A percentile compares a stretch with the other conserved stretches of the same genome.
Conservation (phyloP, 2,797 vertebrate species). For the Crenichthys baileyi region DNA sequence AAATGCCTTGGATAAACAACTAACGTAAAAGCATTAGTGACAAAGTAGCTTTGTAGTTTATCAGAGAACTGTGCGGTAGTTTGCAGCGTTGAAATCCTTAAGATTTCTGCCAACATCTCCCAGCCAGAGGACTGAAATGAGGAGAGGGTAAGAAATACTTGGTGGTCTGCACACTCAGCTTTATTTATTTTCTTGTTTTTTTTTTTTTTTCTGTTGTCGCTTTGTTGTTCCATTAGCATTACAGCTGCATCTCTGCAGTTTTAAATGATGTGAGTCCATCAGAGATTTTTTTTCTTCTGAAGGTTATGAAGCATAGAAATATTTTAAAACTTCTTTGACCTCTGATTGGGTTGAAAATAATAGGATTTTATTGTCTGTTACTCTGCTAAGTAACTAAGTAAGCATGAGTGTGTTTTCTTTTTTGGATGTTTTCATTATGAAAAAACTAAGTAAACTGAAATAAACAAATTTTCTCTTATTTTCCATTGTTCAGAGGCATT, state of each 20-base stretch:
- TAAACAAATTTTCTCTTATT: not conserved
- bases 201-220: not conserved
- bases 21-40: not conserved
- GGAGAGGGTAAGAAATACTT: not conserved
- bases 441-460: not conserved
- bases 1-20: not conserved
- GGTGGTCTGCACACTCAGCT: not conserved
- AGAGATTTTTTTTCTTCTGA: not conserved
- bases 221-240: not conserved
- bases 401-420: not conserved
- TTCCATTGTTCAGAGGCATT: not conserved
- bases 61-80: not conserved
- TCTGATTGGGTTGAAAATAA: not conserved
- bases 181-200: not conserved
- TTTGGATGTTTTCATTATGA: not conserved
- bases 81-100: constrained; percentile 3
- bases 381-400: not conserved
- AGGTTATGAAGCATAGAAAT: not conserved
- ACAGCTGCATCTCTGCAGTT: not conserved
- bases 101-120: not conserved
- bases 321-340: not conserved
- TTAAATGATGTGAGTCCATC: not conserved
- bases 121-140: not conserved
- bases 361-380: not conserved
- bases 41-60: not conserved